Evolutionary conservation across 30 jellyfish, hydroid and myxozoan species (phyloP), one percentile per base, ranked within the genome.

Genomic region (Hydra vulgaris): DNA sequence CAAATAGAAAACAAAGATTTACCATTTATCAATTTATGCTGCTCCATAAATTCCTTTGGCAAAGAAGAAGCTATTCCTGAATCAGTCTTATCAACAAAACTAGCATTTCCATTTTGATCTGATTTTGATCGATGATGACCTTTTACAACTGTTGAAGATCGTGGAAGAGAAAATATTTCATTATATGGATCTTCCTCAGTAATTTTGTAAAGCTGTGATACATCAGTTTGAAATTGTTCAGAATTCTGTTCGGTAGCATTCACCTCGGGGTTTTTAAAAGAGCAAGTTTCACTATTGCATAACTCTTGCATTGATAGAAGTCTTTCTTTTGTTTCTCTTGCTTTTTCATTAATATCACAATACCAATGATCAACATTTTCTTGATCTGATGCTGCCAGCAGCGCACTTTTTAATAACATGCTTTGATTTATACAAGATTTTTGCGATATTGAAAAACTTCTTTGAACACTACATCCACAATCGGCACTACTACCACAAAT

Each of bases 61-160:
- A 89, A 82, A 20, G 97, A 89, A 23, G 92, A 25, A 21, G 77
- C 94, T 24, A 77, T 85, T 23, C 77, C 88, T 8, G 73, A 55
- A 23, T 75, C 90, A n/a, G 66, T 22, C 8, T 27, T 83, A 0
- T 54, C 86, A 67, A 54, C 83, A 17, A 72, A 53, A 56, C 27
- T 78, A 25, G 76, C 71, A 67, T 82, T 73, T 8, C 96, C 96
- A 21, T 86, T 82, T 73, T 91, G 97, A 73, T 91, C 97, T 0
- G 97, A 91, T 70, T 91, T 91, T 68, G 97, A 91, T 23, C 97
- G 96, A 70, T 82, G 83, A 61, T 91, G 97, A 22, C 97, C 97
- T 54, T 25, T 18, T 20, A 25, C 0, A 22, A 54, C 19, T 26
- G 71, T 24, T 70, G 88, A 81, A 15, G 95, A 84, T 7, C 92